Percentiles rank a stretch among this genome's conserved stretches.
Evolutionary conservation across 2,888 invertebrate genomes (phyloP).

Genomic region (Branchipolynoe longqiensis): DNA sequence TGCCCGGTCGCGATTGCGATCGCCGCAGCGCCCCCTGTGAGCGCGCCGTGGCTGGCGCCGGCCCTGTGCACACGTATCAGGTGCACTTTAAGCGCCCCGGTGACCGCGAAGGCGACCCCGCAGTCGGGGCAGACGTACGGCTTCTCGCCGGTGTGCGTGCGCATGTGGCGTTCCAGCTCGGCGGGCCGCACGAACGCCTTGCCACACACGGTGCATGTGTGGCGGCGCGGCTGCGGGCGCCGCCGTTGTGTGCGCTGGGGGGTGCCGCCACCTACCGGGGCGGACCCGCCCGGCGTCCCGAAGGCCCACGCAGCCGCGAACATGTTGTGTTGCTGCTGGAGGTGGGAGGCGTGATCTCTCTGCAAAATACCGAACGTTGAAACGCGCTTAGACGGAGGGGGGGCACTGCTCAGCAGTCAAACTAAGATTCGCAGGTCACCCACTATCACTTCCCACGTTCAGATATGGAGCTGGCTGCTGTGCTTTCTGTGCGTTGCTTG

Average conservation of each 20-base stretch:
- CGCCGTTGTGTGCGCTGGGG: neutral
- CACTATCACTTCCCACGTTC: too few species aligned
- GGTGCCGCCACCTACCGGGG: neutral
- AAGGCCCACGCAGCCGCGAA: neutral
- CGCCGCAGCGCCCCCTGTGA: neutral
- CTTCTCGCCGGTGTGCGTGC: constrained; percentile 53
- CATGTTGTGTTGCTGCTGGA: too few species aligned
- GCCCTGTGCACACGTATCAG: constrained; percentile 32
- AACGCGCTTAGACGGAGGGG: too few species aligned
- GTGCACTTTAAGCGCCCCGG: constrained; percentile 33
- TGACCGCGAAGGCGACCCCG: constrained; percentile 21
- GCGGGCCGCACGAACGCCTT: constrained; percentile 49
- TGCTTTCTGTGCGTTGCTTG: too few species aligned
- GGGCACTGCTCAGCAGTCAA: too few species aligned
- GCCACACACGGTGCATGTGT: constrained; percentile 32
- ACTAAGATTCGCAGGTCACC: too few species aligned
- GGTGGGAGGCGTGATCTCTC: constrained; percentile 5
- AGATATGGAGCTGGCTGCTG: too few species aligned
- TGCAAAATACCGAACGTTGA: constrained; percentile 20
- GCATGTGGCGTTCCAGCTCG: constrained; percentile 36
- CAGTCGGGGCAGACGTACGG: neutral
- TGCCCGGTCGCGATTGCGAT: neutral
- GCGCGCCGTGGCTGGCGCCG: neutral
- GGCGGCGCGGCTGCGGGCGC: constrained; percentile 8
- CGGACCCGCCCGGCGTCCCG: neutral